Percentiles rank a stretch among this genome's conserved stretches.
These are phyloP conservation scores for Acropora yongei DNA, from an alignment of 64 coral and sea anemone species.

Conservation along the genomic window DNA sequence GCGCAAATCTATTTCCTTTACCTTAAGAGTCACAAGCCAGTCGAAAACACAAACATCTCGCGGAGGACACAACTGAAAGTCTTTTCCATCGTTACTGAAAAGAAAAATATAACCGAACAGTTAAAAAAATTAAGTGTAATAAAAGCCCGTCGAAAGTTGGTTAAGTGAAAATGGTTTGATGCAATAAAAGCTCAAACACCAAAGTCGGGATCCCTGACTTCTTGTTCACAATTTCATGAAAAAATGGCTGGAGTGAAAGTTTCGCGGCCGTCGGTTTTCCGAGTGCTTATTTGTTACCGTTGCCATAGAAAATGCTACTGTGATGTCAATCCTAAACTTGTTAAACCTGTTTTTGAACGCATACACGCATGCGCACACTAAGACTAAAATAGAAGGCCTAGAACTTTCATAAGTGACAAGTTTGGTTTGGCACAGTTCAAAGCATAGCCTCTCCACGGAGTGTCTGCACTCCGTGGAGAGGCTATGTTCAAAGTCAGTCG, in stretches of 20 bases:
- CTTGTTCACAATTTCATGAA: background rate
- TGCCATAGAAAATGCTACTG: slow-evolving; percentile 20
- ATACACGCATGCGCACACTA: background rate
- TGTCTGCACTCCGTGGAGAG: too few relatives aligned
- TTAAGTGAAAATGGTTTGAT: background rate
- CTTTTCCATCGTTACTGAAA: slow-evolving; percentile 49
- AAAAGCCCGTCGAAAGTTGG: background rate
- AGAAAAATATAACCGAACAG: background rate
- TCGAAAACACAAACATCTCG: slow-evolving; percentile 30
- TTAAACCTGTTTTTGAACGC: background rate
- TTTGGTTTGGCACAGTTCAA: too few relatives aligned
- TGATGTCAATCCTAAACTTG: background rate
- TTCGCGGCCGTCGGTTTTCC: too few relatives aligned
- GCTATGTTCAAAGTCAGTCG: too few relatives aligned
- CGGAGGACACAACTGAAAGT: slow-evolving; percentile 50
- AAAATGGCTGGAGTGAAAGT: too few relatives aligned
- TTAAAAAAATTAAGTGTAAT: background rate
- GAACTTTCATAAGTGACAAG: too few relatives aligned
- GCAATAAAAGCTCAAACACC: background rate
- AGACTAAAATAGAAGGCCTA: background rate
- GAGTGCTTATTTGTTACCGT: background rate
- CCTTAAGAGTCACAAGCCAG: slow-evolving; percentile 47
- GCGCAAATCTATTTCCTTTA: background rate
- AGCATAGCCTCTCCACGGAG: too few relatives aligned
- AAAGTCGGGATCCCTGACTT: background rate